Evolutionary conservation across 2,797 vertebrate genomes (phyloP).

Genomic region (Spinibarbus caldwelli): DNA sequence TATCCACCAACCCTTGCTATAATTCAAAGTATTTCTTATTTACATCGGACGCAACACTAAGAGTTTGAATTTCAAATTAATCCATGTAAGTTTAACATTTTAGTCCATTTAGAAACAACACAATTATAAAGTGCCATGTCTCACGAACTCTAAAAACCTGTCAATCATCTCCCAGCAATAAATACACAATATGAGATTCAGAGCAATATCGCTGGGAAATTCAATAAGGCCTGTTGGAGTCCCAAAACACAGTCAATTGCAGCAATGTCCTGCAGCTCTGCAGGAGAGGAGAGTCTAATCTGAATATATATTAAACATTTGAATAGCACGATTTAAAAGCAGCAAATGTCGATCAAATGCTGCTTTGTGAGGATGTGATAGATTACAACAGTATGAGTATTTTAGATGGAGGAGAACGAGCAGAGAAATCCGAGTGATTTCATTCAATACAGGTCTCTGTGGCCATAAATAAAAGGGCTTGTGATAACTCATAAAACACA

Average conservation of each 20-base stretch:
- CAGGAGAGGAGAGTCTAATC: constrained; percentile 23
- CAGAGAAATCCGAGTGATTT: neutral
- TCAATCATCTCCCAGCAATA: constrained; percentile 52
- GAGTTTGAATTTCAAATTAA: constrained; percentile 33
- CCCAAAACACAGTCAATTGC: constrained; percentile 25
- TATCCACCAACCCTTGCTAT: constrained; percentile 24
- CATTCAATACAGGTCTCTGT: neutral
- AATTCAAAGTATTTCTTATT: constrained; percentile 23
- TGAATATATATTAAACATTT: constrained; percentile 47
- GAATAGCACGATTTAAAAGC: constrained; percentile 21
- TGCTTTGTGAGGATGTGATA: neutral
- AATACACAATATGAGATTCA: constrained; percentile 49
- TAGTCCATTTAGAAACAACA: constrained; percentile 35
- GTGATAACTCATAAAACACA: neutral
- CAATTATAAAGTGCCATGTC: constrained; percentile 43
- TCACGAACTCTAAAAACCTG: constrained; percentile 41
- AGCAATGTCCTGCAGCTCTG: constrained; percentile 21
- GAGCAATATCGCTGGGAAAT: constrained; percentile 51
- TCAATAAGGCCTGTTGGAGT: constrained; percentile 48
- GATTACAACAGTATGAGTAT: neutral
- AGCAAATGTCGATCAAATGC: neutral
- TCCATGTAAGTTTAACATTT: neutral
- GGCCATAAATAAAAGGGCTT: neutral
- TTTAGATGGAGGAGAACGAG: neutral
- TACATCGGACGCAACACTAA: constrained; percentile 17